Evolutionary conservation across 2,888 invertebrate genomes (phyloP).

Genomic region (Apotomis capreana): DNA sequence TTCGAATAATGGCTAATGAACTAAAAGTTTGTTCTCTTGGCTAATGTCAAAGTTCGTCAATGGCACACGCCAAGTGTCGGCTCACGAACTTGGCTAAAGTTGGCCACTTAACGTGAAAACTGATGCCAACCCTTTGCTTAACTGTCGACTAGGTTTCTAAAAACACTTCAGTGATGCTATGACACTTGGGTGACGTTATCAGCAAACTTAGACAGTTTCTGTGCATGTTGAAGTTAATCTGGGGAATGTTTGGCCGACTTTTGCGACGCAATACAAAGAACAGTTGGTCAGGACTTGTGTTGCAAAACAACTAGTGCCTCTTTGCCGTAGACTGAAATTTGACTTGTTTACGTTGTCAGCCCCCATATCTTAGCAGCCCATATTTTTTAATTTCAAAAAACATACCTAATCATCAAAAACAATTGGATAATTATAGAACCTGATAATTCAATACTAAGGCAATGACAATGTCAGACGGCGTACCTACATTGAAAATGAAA

Average conservation of each 20-base stretch:
- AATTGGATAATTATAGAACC: too few relatives aligned
- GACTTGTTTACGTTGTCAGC: too few relatives aligned
- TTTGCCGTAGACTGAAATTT: too few relatives aligned
- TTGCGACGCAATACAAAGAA: too few relatives aligned
- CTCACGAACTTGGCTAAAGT: conserved; percentile 38
- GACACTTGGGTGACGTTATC: conserved; percentile 10
- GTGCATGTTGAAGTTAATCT: background rate
- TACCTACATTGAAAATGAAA: too few relatives aligned
- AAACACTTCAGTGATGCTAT: conserved; percentile 22
- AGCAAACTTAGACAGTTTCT: background rate
- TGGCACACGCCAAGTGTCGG: conserved; percentile 33
- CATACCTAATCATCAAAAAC: too few relatives aligned
- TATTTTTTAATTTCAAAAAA: too few relatives aligned
- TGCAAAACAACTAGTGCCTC: too few relatives aligned
- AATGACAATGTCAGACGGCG: too few relatives aligned
- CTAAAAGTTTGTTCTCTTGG: conserved; percentile 53
- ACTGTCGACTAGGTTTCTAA: conserved; percentile 28
- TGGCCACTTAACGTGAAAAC: conserved; percentile 49
- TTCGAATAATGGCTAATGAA: conserved; percentile 65
- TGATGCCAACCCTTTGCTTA: conserved; percentile 34
- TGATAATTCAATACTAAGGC: too few relatives aligned
- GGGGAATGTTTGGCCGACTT: background rate
- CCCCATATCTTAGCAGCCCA: too few relatives aligned
- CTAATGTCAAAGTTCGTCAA: conserved; percentile 60
- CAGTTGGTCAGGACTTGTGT: too few relatives aligned